phyloP scores from a whole-genome alignment of 2,113 vertebrate genomes.

The Heterochromis multidens region DNA sequence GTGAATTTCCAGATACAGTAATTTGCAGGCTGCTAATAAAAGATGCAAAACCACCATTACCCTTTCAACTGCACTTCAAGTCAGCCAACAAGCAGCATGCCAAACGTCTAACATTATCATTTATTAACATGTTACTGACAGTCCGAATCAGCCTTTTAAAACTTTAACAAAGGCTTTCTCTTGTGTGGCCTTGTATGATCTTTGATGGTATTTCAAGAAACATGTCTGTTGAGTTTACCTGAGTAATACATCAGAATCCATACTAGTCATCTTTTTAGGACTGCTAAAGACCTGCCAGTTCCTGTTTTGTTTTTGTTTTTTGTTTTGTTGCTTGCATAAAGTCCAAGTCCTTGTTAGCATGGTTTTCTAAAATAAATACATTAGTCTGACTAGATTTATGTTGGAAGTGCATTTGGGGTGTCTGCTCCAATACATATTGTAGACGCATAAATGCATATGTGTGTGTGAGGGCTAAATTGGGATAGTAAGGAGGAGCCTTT shows the following conservation, averaged over 20 bases:
- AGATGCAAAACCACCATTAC: conserved; percentile 30
- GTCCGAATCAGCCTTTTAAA: conserved; percentile 3
- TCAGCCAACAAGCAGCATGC: conserved; percentile 10
- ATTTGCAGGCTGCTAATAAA: conserved; percentile 33
- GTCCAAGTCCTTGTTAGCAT: background rate
- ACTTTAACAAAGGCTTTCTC: background rate
- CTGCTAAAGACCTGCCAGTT: background rate
- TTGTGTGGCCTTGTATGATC: conserved; percentile 2
- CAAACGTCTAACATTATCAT: conserved; percentile 20
- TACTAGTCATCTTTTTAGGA: background rate
- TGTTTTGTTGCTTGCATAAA: background rate
- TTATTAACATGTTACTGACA: conserved; percentile 41
- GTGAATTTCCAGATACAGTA: conserved; percentile 24
- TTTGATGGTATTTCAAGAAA: background rate
- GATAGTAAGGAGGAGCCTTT: background rate
- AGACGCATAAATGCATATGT: background rate
- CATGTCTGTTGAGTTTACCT: background rate
- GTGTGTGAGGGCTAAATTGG: background rate
- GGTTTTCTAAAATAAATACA: too few relatives aligned
- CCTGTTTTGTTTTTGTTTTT: background rate
- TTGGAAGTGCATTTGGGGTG: background rate
- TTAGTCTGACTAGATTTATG: background rate
- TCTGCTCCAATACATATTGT: background rate
- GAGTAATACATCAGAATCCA: background rate
- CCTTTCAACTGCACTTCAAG: conserved; percentile 34